Evolutionary conservation across 2,113 vertebrate genomes (phyloP).

Genomic region (Perca flavescens): DNA sequence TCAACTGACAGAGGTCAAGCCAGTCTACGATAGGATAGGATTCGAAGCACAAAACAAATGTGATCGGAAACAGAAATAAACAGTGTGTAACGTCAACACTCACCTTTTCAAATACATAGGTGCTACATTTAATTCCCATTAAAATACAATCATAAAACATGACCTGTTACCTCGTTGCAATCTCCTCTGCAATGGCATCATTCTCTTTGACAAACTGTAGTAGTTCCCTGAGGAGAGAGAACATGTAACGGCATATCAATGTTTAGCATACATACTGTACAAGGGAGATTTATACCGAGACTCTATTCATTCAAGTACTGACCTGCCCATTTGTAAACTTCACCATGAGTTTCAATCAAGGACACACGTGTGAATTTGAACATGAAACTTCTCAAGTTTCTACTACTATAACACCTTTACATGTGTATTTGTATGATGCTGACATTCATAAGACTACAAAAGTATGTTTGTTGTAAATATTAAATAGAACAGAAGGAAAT

Average conservation of each 20-base stretch:
- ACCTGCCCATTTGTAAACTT: not conserved
- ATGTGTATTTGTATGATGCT: not conserved
- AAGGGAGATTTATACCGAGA: not conserved
- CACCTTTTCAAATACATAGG: not conserved
- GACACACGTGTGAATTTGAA: not conserved
- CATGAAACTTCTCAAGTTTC: not conserved
- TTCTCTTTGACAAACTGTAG: conserved; percentile 94
- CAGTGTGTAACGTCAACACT: not conserved
- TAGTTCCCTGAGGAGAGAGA: conserved; percentile 86
- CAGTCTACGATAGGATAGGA: too few species aligned
- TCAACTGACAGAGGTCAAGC: too few species aligned
- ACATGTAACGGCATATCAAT: not conserved
- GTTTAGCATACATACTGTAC: not conserved
- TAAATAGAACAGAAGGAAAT: not conserved
- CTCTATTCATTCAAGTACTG: not conserved
- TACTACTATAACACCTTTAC: not conserved
- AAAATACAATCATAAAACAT: not conserved
- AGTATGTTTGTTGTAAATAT: not conserved
- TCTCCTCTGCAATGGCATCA: conserved; percentile 90
- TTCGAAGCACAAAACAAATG: too few species aligned
- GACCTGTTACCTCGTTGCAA: conserved; percentile 87
- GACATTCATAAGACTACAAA: not conserved
- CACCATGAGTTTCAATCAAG: not conserved
- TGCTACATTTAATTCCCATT: not conserved
- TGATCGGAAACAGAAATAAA: too few species aligned